A percentile compares a stretch with the other conserved stretches of the same genome.
Conservation (phyloP, 2,797 vertebrate species). For the Sebastes taczanowskii region DNA sequence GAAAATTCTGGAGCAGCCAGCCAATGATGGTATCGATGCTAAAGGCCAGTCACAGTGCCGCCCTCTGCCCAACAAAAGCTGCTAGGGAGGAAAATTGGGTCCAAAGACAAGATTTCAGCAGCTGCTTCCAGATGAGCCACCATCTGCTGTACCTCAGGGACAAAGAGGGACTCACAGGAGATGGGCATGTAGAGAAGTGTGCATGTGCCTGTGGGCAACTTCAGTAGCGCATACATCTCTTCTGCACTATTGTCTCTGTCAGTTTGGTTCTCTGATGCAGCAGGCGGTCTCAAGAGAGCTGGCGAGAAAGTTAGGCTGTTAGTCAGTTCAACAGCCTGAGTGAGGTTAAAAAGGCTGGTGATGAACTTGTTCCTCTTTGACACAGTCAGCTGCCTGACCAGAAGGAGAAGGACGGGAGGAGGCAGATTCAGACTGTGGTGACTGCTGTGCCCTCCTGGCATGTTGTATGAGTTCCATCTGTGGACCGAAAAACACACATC, state of each 20-base stretch:
- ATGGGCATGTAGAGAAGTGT: neutral
- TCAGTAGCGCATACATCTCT: neutral
- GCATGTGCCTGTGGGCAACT: neutral
- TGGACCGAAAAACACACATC: neutral
- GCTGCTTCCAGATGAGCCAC: slow-evolving; percentile 9
- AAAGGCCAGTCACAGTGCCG: neutral
- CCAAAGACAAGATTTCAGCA: neutral
- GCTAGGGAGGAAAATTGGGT: neutral
- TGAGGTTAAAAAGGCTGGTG: neutral
- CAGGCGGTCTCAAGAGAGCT: neutral
- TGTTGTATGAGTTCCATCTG: neutral
- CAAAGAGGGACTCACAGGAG: neutral
- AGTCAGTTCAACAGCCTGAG: slow-evolving; percentile 6
- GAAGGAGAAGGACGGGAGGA: neutral
- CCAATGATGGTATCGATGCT: neutral
- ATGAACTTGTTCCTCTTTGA: neutral
- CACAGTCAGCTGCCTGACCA: neutral
- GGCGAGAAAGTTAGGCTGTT: neutral
- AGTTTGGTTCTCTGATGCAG: neutral
- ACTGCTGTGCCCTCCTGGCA: neutral
- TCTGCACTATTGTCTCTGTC: neutral
- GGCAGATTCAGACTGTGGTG: neutral
- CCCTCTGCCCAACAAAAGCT: neutral
- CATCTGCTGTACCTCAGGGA: slow-evolving; percentile 4
- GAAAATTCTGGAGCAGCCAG: neutral